Evolutionary conservation across 2,888 invertebrate species (phyloP).

Genomic region (Cerastis rubricosa): DNA sequence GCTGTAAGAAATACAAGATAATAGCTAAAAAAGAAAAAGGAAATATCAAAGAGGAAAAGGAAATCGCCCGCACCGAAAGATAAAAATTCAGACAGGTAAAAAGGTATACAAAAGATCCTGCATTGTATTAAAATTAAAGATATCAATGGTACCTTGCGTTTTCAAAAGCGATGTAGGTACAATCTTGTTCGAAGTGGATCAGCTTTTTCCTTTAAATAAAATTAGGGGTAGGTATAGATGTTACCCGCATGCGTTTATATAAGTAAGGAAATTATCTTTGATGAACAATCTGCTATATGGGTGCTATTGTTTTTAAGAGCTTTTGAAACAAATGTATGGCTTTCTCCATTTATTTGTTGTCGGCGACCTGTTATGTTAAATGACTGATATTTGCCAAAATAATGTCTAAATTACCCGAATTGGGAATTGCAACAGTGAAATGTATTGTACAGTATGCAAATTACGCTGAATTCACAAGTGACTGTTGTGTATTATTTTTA

Average conservation of each 20-base stretch:
- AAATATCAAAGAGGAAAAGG: conserved; percentile 44
- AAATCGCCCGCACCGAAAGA: conserved; percentile 61
- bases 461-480: not conserved
- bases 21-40: conserved; percentile 40
- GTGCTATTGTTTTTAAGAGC: not conserved
- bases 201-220: conserved; percentile 15
- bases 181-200: conserved; percentile 27
- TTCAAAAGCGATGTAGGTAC: conserved; percentile 38
- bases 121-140: conserved; percentile 68
- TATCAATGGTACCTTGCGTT: conserved; percentile 50
- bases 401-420: not conserved
- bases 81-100: conserved; percentile 69
- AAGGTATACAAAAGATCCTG: conserved; percentile 69
- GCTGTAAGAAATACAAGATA: conserved; percentile 23
- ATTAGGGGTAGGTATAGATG: not conserved
- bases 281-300: not conserved
- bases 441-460: conserved; percentile 9
- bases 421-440: not conserved
- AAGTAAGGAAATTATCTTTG: conserved; percentile 8
- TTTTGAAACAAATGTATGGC: not conserved
- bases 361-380: not conserved
- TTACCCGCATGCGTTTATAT: conserved; percentile 25
- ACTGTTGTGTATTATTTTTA: conserved; percentile 5
- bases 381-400: not conserved
- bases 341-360: not conserved